phyloP scores from a whole-genome alignment of 2,113 vertebrate genomes.

The Pluvianellus socialis region DNA sequence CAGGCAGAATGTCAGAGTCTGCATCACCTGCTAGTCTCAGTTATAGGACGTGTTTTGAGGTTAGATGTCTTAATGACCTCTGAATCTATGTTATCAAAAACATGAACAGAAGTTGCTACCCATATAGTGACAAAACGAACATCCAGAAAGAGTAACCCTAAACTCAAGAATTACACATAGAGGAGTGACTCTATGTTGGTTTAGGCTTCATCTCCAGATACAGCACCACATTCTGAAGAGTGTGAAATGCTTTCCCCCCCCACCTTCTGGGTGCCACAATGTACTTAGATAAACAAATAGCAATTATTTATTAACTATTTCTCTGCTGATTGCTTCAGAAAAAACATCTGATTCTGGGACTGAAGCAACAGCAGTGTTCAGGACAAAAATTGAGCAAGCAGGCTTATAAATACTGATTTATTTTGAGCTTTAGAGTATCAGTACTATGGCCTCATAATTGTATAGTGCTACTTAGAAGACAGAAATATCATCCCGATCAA shows the following conservation, averaged over 20 bases:
- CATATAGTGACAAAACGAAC: background rate
- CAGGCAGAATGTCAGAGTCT: background rate
- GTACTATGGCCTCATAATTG: background rate
- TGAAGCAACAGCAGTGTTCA: background rate
- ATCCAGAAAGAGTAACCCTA: background rate
- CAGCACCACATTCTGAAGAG: background rate
- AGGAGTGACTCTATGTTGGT: accelerated
- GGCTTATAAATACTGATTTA: background rate
- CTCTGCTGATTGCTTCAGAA: background rate
- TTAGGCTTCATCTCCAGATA: background rate
- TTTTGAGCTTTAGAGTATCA: background rate
- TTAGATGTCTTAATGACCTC: background rate
- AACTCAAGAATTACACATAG: background rate
- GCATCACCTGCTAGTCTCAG: background rate
- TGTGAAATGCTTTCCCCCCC: background rate
- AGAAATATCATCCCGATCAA: background rate
- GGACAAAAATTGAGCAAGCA: background rate
- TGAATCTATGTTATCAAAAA: background rate
- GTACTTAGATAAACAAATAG: background rate
- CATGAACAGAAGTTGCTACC: background rate
- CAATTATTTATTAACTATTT: background rate
- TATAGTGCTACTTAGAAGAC: background rate
- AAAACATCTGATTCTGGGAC: background rate
- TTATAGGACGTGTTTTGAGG: background rate
- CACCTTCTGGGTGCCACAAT: background rate